Percentiles rank a stretch among this genome's conserved stretches.
Evolutionary conservation across 2,888 invertebrate genomes (phyloP).

Genomic region (Eilema depressum): DNA sequence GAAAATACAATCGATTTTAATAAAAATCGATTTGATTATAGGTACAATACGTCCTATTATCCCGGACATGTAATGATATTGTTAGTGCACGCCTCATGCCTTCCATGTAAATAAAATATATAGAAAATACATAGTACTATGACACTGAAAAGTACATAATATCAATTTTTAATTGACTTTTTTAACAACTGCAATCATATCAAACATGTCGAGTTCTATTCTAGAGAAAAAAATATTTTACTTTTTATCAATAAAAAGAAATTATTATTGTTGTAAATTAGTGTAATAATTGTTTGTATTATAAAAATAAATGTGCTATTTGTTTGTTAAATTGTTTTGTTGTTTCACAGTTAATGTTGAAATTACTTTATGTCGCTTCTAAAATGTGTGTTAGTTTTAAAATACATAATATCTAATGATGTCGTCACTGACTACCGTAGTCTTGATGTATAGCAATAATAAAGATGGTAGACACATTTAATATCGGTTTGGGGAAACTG

Average conservation of each 20-base stretch:
- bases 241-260: slow-evolving; percentile 31
- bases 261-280: slow-evolving; percentile 39
- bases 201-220: slow-evolving; percentile 38
- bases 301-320: slow-evolving; percentile 40
- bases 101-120: slow-evolving; percentile 81
- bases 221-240: slow-evolving; percentile 27
- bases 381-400: slow-evolving; percentile 57
- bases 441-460: slow-evolving; percentile 79
- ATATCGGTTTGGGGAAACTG: slow-evolving; percentile 73
- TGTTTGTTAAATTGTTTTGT: slow-evolving; percentile 31
- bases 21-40: too few relatives aligned
- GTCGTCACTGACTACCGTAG: slow-evolving; percentile 65
- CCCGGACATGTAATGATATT: slow-evolving; percentile 56
- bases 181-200: slow-evolving; percentile 44
- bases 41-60: slow-evolving; percentile 44
- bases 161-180: slow-evolving; percentile 27
- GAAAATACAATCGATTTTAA: too few relatives aligned
- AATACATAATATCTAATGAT: slow-evolving; percentile 23
- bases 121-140: slow-evolving; percentile 49
- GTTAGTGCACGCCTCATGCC: slow-evolving; percentile 75
- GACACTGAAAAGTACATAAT: slow-evolving; percentile 44
- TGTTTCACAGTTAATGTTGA: slow-evolving; percentile 38
- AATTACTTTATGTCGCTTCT: slow-evolving; percentile 54
- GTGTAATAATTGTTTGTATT: slow-evolving; percentile 48
- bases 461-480: slow-evolving; percentile 70